Percentiles rank a stretch among this genome's conserved stretches.
phyloP scores from a whole-genome alignment of 2,888 invertebrate species.

The Rhagophthalmus giganteus region DNA sequence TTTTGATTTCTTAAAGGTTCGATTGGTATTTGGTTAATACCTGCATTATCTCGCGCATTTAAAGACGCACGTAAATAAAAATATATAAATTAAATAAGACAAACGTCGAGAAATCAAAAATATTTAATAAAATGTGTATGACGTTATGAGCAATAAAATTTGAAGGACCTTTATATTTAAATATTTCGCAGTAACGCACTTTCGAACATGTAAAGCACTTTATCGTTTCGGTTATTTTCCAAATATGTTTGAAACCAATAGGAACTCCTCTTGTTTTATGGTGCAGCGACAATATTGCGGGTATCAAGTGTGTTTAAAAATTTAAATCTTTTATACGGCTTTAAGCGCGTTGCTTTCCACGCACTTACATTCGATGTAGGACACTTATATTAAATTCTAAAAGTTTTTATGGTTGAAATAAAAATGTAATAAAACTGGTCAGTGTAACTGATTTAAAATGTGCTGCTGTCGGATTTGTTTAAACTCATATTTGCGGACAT shows the following conservation, averaged over 20 bases:
- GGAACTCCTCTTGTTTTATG: neutral
- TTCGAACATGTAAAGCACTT: neutral
- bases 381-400: slow-evolving; percentile 8
- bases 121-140: too few species aligned
- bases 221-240: neutral
- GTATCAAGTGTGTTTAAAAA: slow-evolving; percentile 2
- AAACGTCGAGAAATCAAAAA: too few species aligned
- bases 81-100: too few species aligned
- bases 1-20: too few species aligned
- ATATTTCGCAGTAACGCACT: neutral
- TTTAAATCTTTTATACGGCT: slow-evolving; percentile 7
- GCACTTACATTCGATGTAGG: slow-evolving; percentile 11
- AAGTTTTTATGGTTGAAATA: slow-evolving; percentile 16
- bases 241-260: neutral
- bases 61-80: too few species aligned
- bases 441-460: slow-evolving; percentile 23
- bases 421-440: slow-evolving; percentile 19
- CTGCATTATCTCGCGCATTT: too few species aligned
- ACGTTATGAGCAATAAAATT: too few species aligned
- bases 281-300: neutral
- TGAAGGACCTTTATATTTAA: neutral
- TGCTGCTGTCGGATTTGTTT: slow-evolving; percentile 19
- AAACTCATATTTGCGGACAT: slow-evolving; percentile 18
- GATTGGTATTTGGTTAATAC: too few species aligned
- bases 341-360: slow-evolving; percentile 5